Conservation (phyloP, 2,888 invertebrate genomes). For the Caenorhabditis drosophilae region DNA sequence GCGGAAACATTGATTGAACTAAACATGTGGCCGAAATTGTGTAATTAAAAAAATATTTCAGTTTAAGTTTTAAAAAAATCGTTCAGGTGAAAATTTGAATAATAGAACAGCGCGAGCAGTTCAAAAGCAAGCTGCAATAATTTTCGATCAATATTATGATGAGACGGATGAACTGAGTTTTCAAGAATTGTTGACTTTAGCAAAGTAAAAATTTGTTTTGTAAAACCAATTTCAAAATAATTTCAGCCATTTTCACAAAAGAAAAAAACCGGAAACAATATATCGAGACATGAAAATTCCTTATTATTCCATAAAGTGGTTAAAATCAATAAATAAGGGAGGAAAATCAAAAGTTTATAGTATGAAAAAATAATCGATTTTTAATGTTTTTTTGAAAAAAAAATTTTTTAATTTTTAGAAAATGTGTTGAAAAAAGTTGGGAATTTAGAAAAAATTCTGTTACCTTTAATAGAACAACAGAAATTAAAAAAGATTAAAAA, state of each 20-base stretch:
- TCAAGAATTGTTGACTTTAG: too few relatives aligned
- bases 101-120: not conserved
- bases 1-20: not conserved
- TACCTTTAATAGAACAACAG: too few relatives aligned
- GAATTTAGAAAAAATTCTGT: too few relatives aligned
- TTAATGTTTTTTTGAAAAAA: too few relatives aligned
- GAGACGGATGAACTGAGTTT: not conserved
- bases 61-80: not conserved
- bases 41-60: not conserved
- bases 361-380: too few relatives aligned
- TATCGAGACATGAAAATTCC: not conserved
- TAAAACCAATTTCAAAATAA: not conserved
- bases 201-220: too few relatives aligned
- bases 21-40: not conserved
- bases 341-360: too few relatives aligned
- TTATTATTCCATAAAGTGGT: not conserved
- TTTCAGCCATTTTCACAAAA: not conserved
- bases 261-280: not conserved
- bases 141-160: slow-evolving; percentile 6
- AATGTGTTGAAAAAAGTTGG: too few relatives aligned
- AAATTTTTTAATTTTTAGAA: too few relatives aligned
- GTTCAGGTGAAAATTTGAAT: not conserved
- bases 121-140: not conserved
- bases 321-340: not conserved
- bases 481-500: not conserved